Evolutionary conservation across 2,888 invertebrate species (phyloP), one percentile per base, ranked within the genome.

Genomic region (Synergus japonicus): DNA sequence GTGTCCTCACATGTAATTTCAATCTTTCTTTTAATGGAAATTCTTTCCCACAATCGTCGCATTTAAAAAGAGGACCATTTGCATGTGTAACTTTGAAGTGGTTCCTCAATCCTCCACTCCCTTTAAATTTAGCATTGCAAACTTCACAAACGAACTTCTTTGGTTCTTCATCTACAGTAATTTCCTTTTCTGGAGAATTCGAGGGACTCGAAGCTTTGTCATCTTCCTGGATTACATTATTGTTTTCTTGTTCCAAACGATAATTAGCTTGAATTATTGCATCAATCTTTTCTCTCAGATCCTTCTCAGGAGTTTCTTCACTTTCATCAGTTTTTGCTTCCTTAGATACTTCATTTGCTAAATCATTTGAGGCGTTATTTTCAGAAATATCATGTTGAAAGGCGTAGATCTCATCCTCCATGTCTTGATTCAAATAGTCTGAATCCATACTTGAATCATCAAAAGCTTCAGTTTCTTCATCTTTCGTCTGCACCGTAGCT

Each of bases 11-110:
- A 91, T 97, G 97, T 77, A 96, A 91, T 84, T 95, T 94, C 78
- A 97, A 92, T 54, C 96, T 94, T 88, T 96, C 96, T 91, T 97
- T 96, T 15, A 96, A 93, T 0, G 96, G 94, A 90, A 97, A 97
- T 49, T 94, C 94, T 89, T 96, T 96, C 76, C 95, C 94, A 90
- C 97, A 97, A 84, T 95, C 94, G 86, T 95, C 93, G 90, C 97
- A 97, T 76, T 95, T 93, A 90, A 94, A 96, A 43, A 94, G 92
- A 15, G 92, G 92, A 0, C 92, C 92, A 0, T 87, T 84, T 3
- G 87, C 88, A 80, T 92, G 92, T 15, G 91, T 87, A 13, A 92
- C 91, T 69, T 91, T 92, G 84, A 90, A 91, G 76, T 92, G 92
- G 77, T 91, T 92, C 1, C 92, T 85, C 7, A 92, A 82, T 8